Conservation (phyloP, 2,797 vertebrate species). For the Muscicapa striata region DNA sequence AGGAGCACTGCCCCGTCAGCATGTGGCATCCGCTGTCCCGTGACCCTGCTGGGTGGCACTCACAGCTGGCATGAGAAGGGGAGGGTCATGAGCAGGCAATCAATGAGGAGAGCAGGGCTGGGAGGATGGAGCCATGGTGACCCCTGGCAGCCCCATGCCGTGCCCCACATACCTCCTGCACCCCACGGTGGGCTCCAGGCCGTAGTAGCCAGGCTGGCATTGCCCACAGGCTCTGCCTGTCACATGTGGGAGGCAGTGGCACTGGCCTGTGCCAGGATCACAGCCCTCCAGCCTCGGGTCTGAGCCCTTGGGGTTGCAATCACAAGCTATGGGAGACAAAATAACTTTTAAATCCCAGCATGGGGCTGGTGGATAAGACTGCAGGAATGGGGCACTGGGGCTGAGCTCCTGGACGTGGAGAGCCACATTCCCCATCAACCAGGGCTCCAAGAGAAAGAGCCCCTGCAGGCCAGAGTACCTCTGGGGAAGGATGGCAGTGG, state of each 20-base stretch:
- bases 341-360: fast-evolving
- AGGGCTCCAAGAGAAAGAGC: neutral
- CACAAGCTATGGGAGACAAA: slow-evolving; percentile 79
- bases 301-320: slow-evolving; percentile 80
- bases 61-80: slow-evolving; percentile 76
- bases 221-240: slow-evolving; percentile 81
- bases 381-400: fast-evolving
- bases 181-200: slow-evolving; percentile 79
- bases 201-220: slow-evolving; percentile 85
- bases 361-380: neutral
- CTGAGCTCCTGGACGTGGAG: neutral
- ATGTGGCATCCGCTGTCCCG: slow-evolving; percentile 79
- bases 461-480: neutral
- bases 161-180: slow-evolving; percentile 71
- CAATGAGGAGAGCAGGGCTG: neutral
- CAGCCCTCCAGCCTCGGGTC: slow-evolving; percentile 74
- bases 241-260: slow-evolving; percentile 85
- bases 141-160: fast-evolving
- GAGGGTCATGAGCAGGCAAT: neutral
- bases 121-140: fast-evolving
- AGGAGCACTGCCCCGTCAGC: slow-evolving; percentile 86
- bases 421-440: fast-evolving
- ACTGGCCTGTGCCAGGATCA: slow-evolving; percentile 81
- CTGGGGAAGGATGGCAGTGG: neutral
- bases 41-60: slow-evolving; percentile 84